Base-by-base conservation (phyloP, 2,888 invertebrate species). In the Mimachlamys varia region DNA sequence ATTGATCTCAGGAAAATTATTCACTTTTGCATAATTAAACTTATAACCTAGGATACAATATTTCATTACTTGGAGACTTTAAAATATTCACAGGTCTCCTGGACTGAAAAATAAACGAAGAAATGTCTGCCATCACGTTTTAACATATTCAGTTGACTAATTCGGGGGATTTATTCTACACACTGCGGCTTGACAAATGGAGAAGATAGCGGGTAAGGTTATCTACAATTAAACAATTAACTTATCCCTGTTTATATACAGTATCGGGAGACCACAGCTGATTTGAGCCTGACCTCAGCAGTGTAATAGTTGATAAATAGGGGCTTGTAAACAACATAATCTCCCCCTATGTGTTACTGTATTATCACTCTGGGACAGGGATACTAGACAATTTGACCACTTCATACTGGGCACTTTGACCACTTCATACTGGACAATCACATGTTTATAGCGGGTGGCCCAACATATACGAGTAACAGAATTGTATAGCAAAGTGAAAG, bases 201-300 rank as follows among this genome's bases (percentile, higher is more conserved):
- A 33, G 33, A 33, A 76, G 76, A 76, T 76, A 76, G 76, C 33
- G 33, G 22, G 27, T 22, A 33, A 27, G 2, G 1, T 76, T 76
- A 76, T 76, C 76, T 76, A 76, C 76, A 76, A 76, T 76, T 76
- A 76, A 76, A 76, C 76, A 76, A 76, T 76, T 76, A 76, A 76
- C 76, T 76, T 76, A 76, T 76, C 76, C 76, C 33, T 76, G 76
- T 76, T 76, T 76, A 76, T 76, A 33, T 76, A 76, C 7, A 76
- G 27, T 76, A 76, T 76, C 76, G 27, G 0, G 27, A 7, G 76
- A 33, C 76, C 76, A 76, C 33, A 12, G 33, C 22, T 19, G 76
- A 76, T 22, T 76, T 76, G 7, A 33, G 76, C 27, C 76, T 10
- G 76, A 76, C 76, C 76, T 76, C 7, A 76, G 27, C 76, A 3